phyloP scores from a whole-genome alignment of 2,888 invertebrate genomes.

The Dasysyrphus tricinctus region DNA sequence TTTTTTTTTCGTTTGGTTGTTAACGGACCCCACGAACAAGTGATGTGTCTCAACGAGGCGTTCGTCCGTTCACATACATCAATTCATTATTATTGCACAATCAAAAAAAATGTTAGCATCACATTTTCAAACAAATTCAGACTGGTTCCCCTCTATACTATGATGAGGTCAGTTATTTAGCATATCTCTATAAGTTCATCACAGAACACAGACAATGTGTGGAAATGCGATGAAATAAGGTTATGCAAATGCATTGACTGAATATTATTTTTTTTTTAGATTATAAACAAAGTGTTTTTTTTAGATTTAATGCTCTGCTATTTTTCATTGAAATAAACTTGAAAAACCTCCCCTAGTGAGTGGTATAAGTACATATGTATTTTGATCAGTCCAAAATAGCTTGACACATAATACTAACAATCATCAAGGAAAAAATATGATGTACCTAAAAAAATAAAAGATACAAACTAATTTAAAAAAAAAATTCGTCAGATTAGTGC shows the following conservation, averaged over 20 bases:
- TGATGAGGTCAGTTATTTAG: slow-evolving; percentile 74
- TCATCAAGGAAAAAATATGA: neutral
- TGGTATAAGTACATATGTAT: neutral
- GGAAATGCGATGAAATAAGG: slow-evolving; percentile 42
- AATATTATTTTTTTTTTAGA: neutral
- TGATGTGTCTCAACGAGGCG: slow-evolving; percentile 32
- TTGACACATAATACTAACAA: neutral
- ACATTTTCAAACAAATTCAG: slow-evolving; percentile 33
- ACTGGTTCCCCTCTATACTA: slow-evolving; percentile 43
- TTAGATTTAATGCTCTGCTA: neutral
- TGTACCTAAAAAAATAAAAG: too few relatives aligned
- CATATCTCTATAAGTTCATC: slow-evolving; percentile 55
- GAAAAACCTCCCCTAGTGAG: slow-evolving; percentile 5
- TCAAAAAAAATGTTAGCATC: slow-evolving; percentile 5
- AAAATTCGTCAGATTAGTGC: too few relatives aligned
- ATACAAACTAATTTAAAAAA: too few relatives aligned
- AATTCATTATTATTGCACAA: slow-evolving; percentile 63
- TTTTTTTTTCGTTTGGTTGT: slow-evolving; percentile 29
- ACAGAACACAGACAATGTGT: slow-evolving; percentile 27
- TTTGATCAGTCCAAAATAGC: slow-evolving; percentile 5
- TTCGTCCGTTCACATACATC: slow-evolving; percentile 34
- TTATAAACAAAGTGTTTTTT: slow-evolving; percentile 28
- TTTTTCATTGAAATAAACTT: slow-evolving; percentile 8
- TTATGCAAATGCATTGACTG: slow-evolving; percentile 41
- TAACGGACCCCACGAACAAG: slow-evolving; percentile 32